A percentile compares a stretch with the other conserved stretches of the same genome.
Evolutionary conservation across 2,888 invertebrate species (phyloP).

Genomic region (Plebejus anna): DNA sequence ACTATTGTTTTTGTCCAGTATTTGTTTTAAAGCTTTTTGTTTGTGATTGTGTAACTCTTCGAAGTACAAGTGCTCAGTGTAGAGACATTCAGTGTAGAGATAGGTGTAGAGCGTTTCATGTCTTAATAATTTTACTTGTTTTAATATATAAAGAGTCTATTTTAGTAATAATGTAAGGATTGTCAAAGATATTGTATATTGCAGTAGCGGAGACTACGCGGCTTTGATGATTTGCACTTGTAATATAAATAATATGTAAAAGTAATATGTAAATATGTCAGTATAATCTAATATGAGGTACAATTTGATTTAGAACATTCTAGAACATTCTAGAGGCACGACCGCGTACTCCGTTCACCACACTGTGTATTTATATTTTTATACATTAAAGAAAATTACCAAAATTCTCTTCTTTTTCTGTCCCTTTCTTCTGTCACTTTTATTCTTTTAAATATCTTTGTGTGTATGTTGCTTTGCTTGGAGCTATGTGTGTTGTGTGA

Average conservation of each 20-base stretch:
- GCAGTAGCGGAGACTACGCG: conserved; percentile 15
- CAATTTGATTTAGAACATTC: conserved; percentile 21
- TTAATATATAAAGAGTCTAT: conserved; percentile 28
- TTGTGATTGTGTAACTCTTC: conserved; percentile 12
- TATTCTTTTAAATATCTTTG: neutral
- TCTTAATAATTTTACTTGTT: conserved; percentile 14
- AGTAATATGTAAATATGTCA: conserved; percentile 21
- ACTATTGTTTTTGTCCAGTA: conserved; percentile 19
- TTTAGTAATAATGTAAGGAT: conserved; percentile 22
- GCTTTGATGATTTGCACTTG: neutral
- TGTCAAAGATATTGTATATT: conserved; percentile 28
- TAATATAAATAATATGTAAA: conserved; percentile 19
- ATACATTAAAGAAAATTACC: conserved; percentile 28
- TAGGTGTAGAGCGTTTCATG: conserved; percentile 7
- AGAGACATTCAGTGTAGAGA: neutral
- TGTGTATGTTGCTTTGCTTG: conserved; percentile 30
- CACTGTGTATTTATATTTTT: conserved; percentile 29
- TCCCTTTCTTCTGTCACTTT: neutral
- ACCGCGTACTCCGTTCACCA: conserved; percentile 10
- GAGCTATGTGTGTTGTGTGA: conserved; percentile 28
- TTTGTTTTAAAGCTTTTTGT: conserved; percentile 13
- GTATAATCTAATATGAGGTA: conserved; percentile 17
- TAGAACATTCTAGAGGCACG: conserved; percentile 3
- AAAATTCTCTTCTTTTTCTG: conserved; percentile 22
- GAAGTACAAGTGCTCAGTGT: conserved; percentile 23